Evolutionary conservation across 2,113 vertebrate species (phyloP).

Genomic region (Ictalurus punctatus): DNA sequence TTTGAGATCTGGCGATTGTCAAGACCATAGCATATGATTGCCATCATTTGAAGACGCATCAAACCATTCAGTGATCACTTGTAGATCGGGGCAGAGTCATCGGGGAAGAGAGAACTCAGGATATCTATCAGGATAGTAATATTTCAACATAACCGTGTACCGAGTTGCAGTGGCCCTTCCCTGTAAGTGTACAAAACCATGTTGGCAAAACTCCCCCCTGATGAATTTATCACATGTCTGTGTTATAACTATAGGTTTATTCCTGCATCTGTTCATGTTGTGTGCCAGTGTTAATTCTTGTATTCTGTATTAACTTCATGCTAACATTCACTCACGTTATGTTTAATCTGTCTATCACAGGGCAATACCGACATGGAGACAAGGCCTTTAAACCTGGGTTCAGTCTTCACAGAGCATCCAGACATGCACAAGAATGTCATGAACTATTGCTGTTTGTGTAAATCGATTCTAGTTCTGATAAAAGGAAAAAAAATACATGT

Average conservation of each 20-base stretch:
- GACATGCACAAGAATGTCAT: slow-evolving; percentile 11
- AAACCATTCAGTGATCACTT: not conserved
- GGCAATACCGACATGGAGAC: slow-evolving; percentile 82
- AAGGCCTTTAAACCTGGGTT: slow-evolving; percentile 67
- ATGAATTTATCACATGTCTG: not conserved
- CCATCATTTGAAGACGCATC: not conserved
- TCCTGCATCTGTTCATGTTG: not conserved
- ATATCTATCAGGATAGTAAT: not conserved
- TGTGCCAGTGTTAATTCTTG: not conserved
- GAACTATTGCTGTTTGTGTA: not conserved
- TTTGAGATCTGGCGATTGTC: not conserved
- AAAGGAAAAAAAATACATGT: not conserved
- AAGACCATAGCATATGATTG: not conserved
- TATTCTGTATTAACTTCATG: not conserved
- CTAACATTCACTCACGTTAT: not conserved
- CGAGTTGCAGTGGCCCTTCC: not conserved
- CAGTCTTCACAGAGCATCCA: not conserved
- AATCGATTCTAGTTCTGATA: not conserved
- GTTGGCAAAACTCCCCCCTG: no score
- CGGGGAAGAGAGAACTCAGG: not conserved
- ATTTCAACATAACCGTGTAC: not conserved
- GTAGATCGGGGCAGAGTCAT: not conserved
- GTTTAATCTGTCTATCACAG: slow-evolving; percentile 64
- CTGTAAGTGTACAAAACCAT: not conserved
- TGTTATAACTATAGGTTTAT: not conserved